A percentile compares a stretch with the other conserved stretches of the same genome.
Evolutionary conservation across 2,113 vertebrate species (phyloP).

Genomic region (Gulo gulo): DNA sequence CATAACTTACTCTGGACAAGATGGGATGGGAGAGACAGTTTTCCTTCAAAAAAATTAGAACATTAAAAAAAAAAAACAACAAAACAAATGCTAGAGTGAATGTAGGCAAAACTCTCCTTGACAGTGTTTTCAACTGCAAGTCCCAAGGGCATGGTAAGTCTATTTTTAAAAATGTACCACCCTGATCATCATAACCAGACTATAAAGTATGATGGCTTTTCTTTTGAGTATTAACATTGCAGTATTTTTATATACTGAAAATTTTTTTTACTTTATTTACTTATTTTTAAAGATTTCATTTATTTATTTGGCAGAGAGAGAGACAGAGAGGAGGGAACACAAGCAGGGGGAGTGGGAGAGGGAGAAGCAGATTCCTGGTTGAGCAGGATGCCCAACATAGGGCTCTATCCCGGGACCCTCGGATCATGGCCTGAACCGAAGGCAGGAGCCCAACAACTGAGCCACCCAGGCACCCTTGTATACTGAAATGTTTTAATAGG

Average conservation of each 20-base stretch:
- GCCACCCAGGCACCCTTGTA: neutral
- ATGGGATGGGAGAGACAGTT: neutral
- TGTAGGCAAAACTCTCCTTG: neutral
- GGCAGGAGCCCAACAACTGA: no score
- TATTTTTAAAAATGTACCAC: slow-evolving; percentile 82
- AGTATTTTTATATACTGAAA: slow-evolving; percentile 69
- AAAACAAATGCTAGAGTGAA: neutral
- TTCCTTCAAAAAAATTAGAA: neutral
- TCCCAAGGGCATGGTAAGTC: slow-evolving; percentile 77
- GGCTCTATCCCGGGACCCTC: no score
- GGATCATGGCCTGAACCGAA: no score
- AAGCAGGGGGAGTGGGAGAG: no score
- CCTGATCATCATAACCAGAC: slow-evolving; percentile 66
- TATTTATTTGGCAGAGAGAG: no score
- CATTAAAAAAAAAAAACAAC: neutral
- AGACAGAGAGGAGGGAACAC: no score
- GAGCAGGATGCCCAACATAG: no score
- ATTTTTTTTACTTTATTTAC: slow-evolving; percentile 40
- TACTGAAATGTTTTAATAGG: slow-evolving; percentile 70
- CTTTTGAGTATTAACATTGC: slow-evolving; percentile 62
- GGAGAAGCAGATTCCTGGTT: no score
- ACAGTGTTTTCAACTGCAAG: neutral
- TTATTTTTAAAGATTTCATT: no score
- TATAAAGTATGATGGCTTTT: slow-evolving; percentile 79
- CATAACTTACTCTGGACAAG: neutral